Base-by-base conservation (phyloP, 2,888 invertebrate species). In the Lymantria dispar region DNA sequence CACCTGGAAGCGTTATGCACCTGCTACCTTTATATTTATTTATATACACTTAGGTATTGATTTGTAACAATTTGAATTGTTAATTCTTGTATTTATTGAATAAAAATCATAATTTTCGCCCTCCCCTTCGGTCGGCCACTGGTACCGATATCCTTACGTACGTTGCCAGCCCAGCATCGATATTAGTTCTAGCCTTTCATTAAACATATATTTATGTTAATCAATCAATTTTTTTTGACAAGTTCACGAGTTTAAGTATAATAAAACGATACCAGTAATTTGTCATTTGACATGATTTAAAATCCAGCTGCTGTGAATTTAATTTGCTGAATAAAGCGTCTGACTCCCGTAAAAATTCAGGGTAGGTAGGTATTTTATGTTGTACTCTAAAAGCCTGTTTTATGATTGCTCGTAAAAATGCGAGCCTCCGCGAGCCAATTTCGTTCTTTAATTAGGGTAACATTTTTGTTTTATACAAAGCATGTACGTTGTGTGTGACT, bases 371-470 rank as follows among this genome's bases (percentile, higher is more conserved):
- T 75, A 73, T 78, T 85, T 84, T 84, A 84, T 78, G 79, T 76
- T 74, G 70, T 74, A 68, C 77, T 79, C 77, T 78, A 76, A 84
- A 85, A 79, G 83, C 68, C 76, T 72, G 74, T 84, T 88, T 88
- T 87, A 87, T 85, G 85, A 85, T 85, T 78, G 77, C 76, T 80
- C 83, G 82, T 88, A 87, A 89, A 89, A 80, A 70, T 62, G 65
- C 71, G 74, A 77, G 79, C 78, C 78, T 77, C 71, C 66, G 72
- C 70, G 73, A 80, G 72, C 75, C 81, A 83, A 84, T 87, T 86
- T 83, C 76, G 76, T 81, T 81, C 77, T 83, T 85, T 88, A 87
- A 87, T 88, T 87, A 85, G 78, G 72, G 72, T 76, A 76, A 77
- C 76, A 22, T 74, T 80, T 72, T 71, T 73, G 80, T 81, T 79